Conservation (phyloP, 92 coral and sea anemone genomes). For the Muricea muricata region DNA sequence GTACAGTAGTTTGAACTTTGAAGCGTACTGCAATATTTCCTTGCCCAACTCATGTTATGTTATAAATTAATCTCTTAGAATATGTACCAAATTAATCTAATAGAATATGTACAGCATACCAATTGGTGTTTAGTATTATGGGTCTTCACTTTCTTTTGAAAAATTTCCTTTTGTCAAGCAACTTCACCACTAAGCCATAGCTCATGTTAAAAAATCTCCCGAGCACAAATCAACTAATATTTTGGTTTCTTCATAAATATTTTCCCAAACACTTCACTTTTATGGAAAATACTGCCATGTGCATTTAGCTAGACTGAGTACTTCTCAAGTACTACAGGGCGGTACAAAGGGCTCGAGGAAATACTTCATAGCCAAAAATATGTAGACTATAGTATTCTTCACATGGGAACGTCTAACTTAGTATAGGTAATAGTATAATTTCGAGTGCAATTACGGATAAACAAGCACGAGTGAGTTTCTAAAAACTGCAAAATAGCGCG, state of each 20-base stretch:
- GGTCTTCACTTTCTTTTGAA: not conserved
- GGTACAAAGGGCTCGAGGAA: not conserved
- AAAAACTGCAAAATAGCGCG: too few relatives aligned
- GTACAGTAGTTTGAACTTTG: not conserved
- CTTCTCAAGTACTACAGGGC: not conserved
- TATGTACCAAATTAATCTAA: too few relatives aligned
- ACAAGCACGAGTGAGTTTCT: too few relatives aligned
- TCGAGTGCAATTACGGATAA: too few relatives aligned
- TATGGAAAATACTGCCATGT: not conserved
- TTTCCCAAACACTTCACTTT: not conserved
- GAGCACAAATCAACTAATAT: not conserved
- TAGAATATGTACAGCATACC: constrained; percentile 7
- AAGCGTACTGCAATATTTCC: too few relatives aligned
- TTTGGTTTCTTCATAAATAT: not conserved
- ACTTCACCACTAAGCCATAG: not conserved
- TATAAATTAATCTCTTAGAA: too few relatives aligned
- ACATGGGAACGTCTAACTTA: not conserved
- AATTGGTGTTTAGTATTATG: not conserved
- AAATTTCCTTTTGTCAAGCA: not conserved
- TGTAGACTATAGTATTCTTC: not conserved
- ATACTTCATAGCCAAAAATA: not conserved
- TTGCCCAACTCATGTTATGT: too few relatives aligned
- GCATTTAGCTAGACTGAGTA: not conserved
- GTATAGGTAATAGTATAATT: too few relatives aligned
- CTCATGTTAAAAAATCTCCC: not conserved